phyloP scores from a whole-genome alignment of 1,140 invertebrate genomes.

The Branchinecta lindahli region DNA sequence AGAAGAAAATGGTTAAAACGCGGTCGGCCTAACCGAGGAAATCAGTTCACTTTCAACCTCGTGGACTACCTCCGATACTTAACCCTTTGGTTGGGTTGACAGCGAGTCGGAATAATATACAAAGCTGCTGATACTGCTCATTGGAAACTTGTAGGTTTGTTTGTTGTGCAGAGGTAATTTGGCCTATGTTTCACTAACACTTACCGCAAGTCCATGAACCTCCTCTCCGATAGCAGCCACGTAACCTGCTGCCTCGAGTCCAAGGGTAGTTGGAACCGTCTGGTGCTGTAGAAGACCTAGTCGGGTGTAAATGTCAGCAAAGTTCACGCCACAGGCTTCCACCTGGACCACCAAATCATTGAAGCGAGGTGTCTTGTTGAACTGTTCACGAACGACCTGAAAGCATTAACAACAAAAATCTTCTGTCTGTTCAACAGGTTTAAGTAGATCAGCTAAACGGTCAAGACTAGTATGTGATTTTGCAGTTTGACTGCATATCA shows the following conservation, averaged over 20 bases:
- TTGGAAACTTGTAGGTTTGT: too few species aligned
- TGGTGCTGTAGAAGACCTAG: conserved; percentile 31
- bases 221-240: conserved; percentile 28
- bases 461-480: background rate
- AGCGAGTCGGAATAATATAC: too few species aligned
- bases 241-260: conserved; percentile 35
- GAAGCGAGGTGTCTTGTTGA: conserved; percentile 19
- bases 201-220: conserved; percentile 23
- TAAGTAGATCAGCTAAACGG: background rate
- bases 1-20: too few species aligned
- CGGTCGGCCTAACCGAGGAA: too few species aligned
- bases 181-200: too few species aligned
- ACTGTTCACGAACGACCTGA: conserved; percentile 24
- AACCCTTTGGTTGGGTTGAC: too few species aligned
- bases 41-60: too few species aligned
- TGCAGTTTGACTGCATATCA: too few species aligned
- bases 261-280: conserved; percentile 32
- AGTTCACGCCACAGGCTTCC: conserved; percentile 39
- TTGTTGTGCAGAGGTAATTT: too few species aligned
- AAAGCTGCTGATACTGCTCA: too few species aligned
- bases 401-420: conserved; percentile 15
- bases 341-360: conserved; percentile 37
- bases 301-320: conserved; percentile 36
- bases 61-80: too few species aligned
- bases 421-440: background rate